These are phyloP conservation scores for Mayetiola destructor DNA, from an alignment of 2,888 invertebrate genomes.

Conservation along the genomic window DNA sequence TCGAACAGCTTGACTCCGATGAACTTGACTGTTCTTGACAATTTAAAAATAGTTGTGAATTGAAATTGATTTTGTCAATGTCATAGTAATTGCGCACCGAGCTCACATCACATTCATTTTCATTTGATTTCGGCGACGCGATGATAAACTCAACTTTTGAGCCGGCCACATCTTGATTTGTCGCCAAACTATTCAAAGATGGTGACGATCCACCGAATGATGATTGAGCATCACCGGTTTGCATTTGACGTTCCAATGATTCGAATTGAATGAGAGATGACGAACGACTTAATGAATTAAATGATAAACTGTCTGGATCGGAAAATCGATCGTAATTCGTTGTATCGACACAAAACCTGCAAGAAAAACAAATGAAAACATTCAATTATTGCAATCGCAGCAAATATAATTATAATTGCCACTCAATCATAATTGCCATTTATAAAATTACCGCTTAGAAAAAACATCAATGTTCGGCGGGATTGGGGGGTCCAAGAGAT, in stretches of 20 bases:
- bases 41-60: slow-evolving; percentile 23
- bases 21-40: slow-evolving; percentile 14
- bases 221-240: slow-evolving; percentile 30
- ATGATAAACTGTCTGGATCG: slow-evolving; percentile 36
- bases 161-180: slow-evolving; percentile 19
- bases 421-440: too few species aligned
- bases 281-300: slow-evolving; percentile 55
- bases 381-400: not conserved
- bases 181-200: slow-evolving; percentile 23
- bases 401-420: slow-evolving; percentile 7
- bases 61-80: slow-evolving; percentile 31
- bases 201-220: slow-evolving; percentile 29
- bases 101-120: slow-evolving; percentile 28
- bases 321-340: slow-evolving; percentile 25
- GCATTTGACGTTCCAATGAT: slow-evolving; percentile 58
- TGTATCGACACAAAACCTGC: slow-evolving; percentile 15
- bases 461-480: not conserved
- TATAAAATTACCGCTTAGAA: not conserved
- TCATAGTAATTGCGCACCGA: slow-evolving; percentile 33
- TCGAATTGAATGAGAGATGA: slow-evolving; percentile 75
- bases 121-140: slow-evolving; percentile 29
- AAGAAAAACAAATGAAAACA: not conserved
- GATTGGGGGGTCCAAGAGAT: slow-evolving; percentile 1
- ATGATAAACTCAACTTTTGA: slow-evolving; percentile 20
- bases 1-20: slow-evolving; percentile 19